Base-by-base conservation (phyloP, 1,140 invertebrate species). In the Aphidius ervi region DNA sequence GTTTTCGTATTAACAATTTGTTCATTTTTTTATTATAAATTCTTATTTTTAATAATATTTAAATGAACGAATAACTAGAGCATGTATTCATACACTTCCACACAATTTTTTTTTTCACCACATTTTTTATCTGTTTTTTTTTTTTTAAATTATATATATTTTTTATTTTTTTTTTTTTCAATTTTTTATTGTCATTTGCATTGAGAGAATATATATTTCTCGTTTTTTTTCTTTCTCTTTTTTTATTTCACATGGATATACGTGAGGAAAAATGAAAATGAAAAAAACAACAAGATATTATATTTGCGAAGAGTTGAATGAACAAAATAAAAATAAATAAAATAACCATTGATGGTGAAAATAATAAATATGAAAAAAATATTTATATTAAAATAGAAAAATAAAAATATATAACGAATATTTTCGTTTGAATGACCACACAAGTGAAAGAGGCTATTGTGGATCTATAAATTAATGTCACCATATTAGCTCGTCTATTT, bases 51-150 rank as follows among this genome's bases (percentile, higher is more conserved):
- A 16, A 16, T 16, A 16, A 16, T 16, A 16, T 16, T 52, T 23
- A 39, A 46, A 52, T 9, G 37, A 39, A 23, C 39, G n/a, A 52
- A 52, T 52, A 52, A 52, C 49, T 52, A 39, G 49, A 39, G 49
- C 49, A 52, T 52, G 23, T 39, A 39, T 39, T 39, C 49, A 52
- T 23, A 31, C 49, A 39, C 49, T 23, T 52, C 31, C 23, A 39
- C 16, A 39, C 49, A 52, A 52, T 52, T 52, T 5, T 52, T 5
- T 52, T 52, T 39, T 52, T 52, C 40, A 39, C 31, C 23, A 9
- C 49, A 52, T 52, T 52, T 39, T 52, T 16, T 16, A 16, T 1
- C 16, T 16, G 16, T 16, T n/a, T 10, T 52, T 52, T 52, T 31
- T 52, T 39, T 39, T 39, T 52, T 52, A 52, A 31, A 31, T 39